A percentile compares a stretch with the other conserved stretches of the same genome.
Evolutionary conservation across 2,113 vertebrate species (phyloP).

Genomic region (Rhynchomys soricoides): DNA sequence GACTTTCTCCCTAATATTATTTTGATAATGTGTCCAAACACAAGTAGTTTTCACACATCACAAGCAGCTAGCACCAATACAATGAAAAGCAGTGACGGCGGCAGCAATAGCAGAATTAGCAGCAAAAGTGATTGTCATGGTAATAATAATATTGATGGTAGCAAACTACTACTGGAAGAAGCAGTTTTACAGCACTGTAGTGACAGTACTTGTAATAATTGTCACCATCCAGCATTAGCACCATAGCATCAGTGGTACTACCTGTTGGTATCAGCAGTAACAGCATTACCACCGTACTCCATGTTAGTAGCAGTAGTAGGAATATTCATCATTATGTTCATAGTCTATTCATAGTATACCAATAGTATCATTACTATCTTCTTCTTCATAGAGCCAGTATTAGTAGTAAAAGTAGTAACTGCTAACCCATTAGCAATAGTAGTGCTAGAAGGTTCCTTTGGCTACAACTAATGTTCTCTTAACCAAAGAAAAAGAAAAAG

Average conservation of each 20-base stretch:
- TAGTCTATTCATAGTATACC: not conserved
- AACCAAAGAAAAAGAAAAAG: not conserved
- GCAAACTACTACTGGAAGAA: no score
- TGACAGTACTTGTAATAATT: not conserved
- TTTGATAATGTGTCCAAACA: not conserved
- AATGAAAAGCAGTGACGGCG: not conserved
- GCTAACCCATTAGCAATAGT: not conserved
- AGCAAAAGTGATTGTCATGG: fast-evolving
- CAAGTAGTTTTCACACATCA: fast-evolving
- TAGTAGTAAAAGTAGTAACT: no score
- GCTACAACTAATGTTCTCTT: not conserved
- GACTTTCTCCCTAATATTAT: not conserved
- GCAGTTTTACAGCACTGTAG: not conserved
- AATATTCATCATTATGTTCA: no score
- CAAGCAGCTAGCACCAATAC: fast-evolving
- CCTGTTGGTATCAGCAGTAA: not conserved
- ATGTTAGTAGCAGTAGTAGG: not conserved
- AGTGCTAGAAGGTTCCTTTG: not conserved
- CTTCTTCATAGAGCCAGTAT: not conserved
- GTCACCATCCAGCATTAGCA: not conserved
- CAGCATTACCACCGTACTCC: not conserved
- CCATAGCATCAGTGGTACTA: not conserved
- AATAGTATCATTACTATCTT: not conserved
- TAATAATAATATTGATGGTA: no score
- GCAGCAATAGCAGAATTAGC: not conserved